Percentiles rank a stretch among this genome's conserved stretches.
phyloP scores from a whole-genome alignment of 53 echinoderm and acorn worm genomes.

The Henricia sp. region DNA sequence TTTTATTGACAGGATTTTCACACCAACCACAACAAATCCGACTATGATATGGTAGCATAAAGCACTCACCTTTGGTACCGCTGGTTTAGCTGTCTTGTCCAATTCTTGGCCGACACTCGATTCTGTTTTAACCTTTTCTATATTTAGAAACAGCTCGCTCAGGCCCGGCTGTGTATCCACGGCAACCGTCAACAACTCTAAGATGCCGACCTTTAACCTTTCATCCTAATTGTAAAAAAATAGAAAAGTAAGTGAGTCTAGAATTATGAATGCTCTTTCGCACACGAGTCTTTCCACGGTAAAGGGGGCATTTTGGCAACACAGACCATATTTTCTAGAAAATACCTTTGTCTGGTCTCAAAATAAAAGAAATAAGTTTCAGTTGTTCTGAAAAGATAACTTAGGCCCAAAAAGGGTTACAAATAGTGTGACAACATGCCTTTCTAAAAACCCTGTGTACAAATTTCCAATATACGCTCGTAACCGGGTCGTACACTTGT shows the following conservation, averaged over 20 bases:
- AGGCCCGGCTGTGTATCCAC: slow-evolving; percentile 97
- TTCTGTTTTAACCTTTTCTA: slow-evolving; percentile 54
- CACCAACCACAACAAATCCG: neutral
- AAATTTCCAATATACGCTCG: too few species aligned
- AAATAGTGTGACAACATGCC: too few species aligned
- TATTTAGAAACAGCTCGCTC: slow-evolving; percentile 90
- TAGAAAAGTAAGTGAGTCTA: neutral
- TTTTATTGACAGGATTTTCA: neutral
- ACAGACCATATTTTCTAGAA: too few species aligned
- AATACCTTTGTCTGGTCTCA: too few species aligned
- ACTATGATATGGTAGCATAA: neutral
- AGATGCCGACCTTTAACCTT: slow-evolving; percentile 84
- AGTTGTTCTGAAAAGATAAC: too few species aligned
- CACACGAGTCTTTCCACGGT: too few species aligned
- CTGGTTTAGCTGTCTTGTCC: neutral
- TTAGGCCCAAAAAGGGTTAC: too few species aligned
- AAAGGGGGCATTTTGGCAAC: too few species aligned
- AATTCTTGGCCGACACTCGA: neutral
- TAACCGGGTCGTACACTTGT: too few species aligned
- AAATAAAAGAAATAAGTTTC: too few species aligned
- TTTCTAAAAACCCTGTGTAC: too few species aligned
- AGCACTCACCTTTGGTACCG: neutral
- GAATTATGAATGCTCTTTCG: too few species aligned
- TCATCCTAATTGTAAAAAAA: slow-evolving; percentile 64
- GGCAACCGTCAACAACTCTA: slow-evolving; percentile 86